These are phyloP conservation scores for Drosophila melanosoma DNA, from an alignment of 2,888 invertebrate species.

Conservation along the genomic window DNA sequence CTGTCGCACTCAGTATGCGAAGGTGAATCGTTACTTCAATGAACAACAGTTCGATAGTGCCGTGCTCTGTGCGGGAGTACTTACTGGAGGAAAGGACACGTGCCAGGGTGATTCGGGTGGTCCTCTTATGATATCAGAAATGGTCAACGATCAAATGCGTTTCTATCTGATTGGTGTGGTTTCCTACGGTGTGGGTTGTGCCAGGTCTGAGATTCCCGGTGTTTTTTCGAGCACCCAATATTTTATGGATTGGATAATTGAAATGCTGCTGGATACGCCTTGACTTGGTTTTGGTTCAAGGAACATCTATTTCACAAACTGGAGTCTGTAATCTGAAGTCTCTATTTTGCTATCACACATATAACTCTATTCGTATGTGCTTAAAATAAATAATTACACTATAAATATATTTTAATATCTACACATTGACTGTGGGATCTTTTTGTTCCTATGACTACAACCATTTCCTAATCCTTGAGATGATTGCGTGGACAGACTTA, in stretches of 20 bases:
- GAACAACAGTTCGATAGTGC: conserved; percentile 82
- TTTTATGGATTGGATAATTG: conserved; percentile 88
- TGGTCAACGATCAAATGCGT: conserved; percentile 33
- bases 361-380: conserved; percentile 6
- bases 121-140: conserved; percentile 83
- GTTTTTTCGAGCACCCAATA: conserved; percentile 88
- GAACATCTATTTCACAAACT: neutral
- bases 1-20: conserved; percentile 86
- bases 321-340: neutral
- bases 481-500: conserved; percentile 41
- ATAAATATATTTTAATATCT: conserved; percentile 18
- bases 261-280: conserved; percentile 79
- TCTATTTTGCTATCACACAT: conserved; percentile 3
- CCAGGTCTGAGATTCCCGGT: conserved; percentile 87
- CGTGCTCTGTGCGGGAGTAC: conserved; percentile 83
- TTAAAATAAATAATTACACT: conserved; percentile 27
- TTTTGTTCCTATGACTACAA: conserved; percentile 65
- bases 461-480: conserved; percentile 48
- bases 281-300: conserved; percentile 9
- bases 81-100: conserved; percentile 82
- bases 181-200: conserved; percentile 89
- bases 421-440: conserved; percentile 34
- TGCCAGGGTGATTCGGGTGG: conserved; percentile 85
- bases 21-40: conserved; percentile 67
- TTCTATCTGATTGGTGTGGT: conserved; percentile 88